phyloP scores from a whole-genome alignment of 2,888 invertebrate species.

The Agrenia bidenticulata region DNA sequence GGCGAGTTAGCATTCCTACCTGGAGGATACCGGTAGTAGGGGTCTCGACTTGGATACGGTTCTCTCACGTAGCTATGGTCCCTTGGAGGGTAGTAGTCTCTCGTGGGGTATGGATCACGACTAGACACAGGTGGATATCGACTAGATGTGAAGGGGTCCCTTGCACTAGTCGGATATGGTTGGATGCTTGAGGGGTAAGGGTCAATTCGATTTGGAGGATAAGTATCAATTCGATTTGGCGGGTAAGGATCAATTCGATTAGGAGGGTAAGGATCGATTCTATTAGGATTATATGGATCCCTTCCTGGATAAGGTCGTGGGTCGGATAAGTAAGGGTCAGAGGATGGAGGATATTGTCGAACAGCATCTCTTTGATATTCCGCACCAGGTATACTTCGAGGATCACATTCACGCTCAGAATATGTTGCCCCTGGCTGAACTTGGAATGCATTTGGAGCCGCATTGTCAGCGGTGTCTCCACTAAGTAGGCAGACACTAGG shows the following conservation, averaged over 20 bases:
- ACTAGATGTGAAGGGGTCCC: constrained; percentile 48
- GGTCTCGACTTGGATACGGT: constrained; percentile 50
- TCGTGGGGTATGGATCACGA: constrained; percentile 48
- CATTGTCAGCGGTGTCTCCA: constrained; percentile 55
- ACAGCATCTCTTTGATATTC: constrained; percentile 28
- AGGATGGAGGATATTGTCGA: constrained; percentile 46
- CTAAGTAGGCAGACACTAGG: constrained; percentile 56
- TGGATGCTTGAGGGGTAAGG: constrained; percentile 44
- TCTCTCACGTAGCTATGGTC: constrained; percentile 42
- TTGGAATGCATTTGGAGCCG: constrained; percentile 55
- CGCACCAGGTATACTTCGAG: constrained; percentile 41
- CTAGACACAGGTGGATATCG: constrained; percentile 48
- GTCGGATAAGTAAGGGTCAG: constrained; percentile 45
- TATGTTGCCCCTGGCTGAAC: constrained; percentile 55
- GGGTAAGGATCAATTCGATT: constrained; percentile 50
- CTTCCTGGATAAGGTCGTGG: constrained; percentile 43
- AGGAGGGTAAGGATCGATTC: constrained; percentile 29
- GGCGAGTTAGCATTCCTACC: constrained; percentile 34
- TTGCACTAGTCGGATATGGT: constrained; percentile 44
- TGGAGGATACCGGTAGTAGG: constrained; percentile 37
- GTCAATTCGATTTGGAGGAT: constrained; percentile 35
- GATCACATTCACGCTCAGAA: constrained; percentile 55
- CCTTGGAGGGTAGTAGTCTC: constrained; percentile 46
- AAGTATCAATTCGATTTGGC: too few species aligned
- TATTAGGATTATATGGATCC: constrained; percentile 34